A percentile compares a stretch with the other conserved stretches of the same genome.
Conservation (phyloP, 2,888 invertebrate genomes). For the Coelinius sp. region DNA sequence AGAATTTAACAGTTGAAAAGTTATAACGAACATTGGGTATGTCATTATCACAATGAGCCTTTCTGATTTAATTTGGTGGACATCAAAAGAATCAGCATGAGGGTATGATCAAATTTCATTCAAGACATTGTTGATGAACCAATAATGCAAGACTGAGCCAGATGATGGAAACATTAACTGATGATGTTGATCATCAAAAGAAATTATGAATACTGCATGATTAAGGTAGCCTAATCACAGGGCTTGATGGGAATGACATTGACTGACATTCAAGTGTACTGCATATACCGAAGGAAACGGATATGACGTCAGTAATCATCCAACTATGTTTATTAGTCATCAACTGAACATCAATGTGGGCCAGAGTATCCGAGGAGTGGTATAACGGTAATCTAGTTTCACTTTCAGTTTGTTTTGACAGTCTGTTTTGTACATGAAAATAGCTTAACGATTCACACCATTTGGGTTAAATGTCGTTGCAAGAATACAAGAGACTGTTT, state of each 20-base stretch:
- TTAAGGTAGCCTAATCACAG: background rate
- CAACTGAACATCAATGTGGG: slow-evolving; percentile 31
- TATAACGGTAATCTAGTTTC: slow-evolving; percentile 35
- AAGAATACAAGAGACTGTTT: too few relatives aligned
- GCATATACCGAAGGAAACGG: slow-evolving; percentile 34
- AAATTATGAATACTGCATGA: background rate
- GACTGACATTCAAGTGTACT: slow-evolving; percentile 14
- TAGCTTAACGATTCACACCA: slow-evolving; percentile 34
- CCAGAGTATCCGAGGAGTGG: slow-evolving; percentile 12
- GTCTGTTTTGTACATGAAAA: slow-evolving; percentile 22
- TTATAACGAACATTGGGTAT: too few relatives aligned
- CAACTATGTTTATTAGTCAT: slow-evolving; percentile 36
- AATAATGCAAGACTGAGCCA: too few relatives aligned
- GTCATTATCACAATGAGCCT: too few relatives aligned
- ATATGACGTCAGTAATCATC: slow-evolving; percentile 33
- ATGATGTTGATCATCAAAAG: background rate
- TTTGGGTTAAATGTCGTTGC: slow-evolving; percentile 28
- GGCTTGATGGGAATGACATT: slow-evolving; percentile 15
- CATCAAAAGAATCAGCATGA: too few relatives aligned
- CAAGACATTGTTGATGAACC: too few relatives aligned
- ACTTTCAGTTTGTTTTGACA: slow-evolving; percentile 37
- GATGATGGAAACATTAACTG: too few relatives aligned
- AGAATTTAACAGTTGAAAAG: too few relatives aligned
- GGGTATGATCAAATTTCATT: too few relatives aligned
- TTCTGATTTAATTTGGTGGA: too few relatives aligned